These are phyloP conservation scores for Sphaerophoria rueppellii DNA, from an alignment of 2,888 invertebrate genomes.

Conservation along the genomic window DNA sequence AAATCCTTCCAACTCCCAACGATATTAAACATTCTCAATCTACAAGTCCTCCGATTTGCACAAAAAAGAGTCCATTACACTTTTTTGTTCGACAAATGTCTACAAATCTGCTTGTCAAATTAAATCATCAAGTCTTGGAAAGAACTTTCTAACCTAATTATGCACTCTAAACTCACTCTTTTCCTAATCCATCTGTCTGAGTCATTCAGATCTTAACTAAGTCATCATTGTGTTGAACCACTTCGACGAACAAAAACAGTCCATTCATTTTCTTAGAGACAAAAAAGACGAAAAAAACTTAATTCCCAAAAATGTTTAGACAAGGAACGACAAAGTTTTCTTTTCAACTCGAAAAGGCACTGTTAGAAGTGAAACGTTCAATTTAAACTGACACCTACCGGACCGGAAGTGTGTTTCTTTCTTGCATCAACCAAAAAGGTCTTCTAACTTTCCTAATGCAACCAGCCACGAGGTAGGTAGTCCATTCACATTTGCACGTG, in stretches of 20 bases:
- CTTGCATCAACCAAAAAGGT: background rate
- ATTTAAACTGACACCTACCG: constrained; percentile 48
- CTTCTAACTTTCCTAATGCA: background rate
- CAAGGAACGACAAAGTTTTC: constrained; percentile 51
- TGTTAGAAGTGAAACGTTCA: constrained; percentile 46
- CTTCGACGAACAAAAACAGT: constrained; percentile 23
- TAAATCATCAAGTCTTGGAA: constrained; percentile 1
- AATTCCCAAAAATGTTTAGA: background rate
- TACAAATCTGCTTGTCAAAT: constrained; percentile 1
- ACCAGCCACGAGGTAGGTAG: background rate
- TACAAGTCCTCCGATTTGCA: too few relatives aligned
- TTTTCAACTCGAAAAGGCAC: background rate
- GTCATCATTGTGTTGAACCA: constrained; percentile 49
- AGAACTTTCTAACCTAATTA: constrained; percentile 50
- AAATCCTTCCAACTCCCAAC: too few relatives aligned
- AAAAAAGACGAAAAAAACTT: background rate
- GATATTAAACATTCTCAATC: too few relatives aligned
- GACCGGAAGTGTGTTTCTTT: background rate
- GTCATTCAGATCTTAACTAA: background rate
- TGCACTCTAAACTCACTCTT: background rate
- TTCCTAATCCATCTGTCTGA: background rate
- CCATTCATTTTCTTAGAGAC: background rate
- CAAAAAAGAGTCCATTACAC: background rate
- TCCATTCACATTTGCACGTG: constrained; percentile 54
- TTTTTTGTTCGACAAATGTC: background rate